Evolutionary conservation across 2,888 invertebrate species (phyloP), one percentile per base, ranked within the genome.

Genomic region (Troides aeacus): DNA sequence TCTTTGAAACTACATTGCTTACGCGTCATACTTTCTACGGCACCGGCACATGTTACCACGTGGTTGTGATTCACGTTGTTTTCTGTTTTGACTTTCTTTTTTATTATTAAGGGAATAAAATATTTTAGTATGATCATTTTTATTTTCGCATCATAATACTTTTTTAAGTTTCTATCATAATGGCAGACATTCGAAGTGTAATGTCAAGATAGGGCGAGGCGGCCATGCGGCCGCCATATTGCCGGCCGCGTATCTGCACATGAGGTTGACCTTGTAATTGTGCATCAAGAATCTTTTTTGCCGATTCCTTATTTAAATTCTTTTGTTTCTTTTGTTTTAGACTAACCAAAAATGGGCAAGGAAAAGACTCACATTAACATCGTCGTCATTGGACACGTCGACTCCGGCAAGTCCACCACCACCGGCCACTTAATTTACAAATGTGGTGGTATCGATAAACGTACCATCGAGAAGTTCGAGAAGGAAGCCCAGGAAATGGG

Each of bases 401-500:
- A 99, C 95, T 99, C 99, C 86, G 99, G 99, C 93, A 99, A 99
- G 95, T 99, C 99, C 84, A 97, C 99, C 80, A 98, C 98, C 87
- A 98, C 98, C 83, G 99, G 99, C 81, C 99, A 99, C 93, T 95
- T 99, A 94, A 99, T 99, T 94, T 99, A 98, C 97, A 99, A 99
- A 96, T 99, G 99, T 93, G 99, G 99, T 93, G 99, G 99, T 94
- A 99, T 99, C 93, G 99, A 99, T 95, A 99, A 99, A 94, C 96
- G 99, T 96, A 98, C 99, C 89, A 99, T 99, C 92, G 99, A 99
- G 93, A 99, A 99, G 94, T 99, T 99, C 95, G 99, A 99, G 95
- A 99, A 99, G 95, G 99, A 99, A 94, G 99, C 99, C 92, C 98
- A 98, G 93, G 99, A 99, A 96, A 99, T 99, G 99, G 99, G 99